A percentile compares a stretch with the other conserved stretches of the same genome.
phyloP scores from a whole-genome alignment of 1,140 invertebrate species.

The Daktulosphaira vitifoliae region DNA sequence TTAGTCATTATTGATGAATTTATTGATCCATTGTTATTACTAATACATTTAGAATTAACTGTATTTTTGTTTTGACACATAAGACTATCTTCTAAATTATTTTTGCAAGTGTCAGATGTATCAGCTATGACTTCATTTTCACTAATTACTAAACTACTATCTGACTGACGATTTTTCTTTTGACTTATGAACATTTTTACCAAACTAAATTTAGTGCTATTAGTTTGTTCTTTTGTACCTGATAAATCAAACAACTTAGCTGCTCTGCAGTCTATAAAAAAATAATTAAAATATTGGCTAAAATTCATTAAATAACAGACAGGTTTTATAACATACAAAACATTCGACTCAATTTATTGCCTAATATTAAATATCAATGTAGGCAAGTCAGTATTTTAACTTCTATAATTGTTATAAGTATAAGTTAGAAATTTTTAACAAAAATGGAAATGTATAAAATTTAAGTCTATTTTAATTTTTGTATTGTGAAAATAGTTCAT shows the following conservation, averaged over 20 bases:
- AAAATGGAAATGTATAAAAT: no score
- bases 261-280: constrained; percentile 17
- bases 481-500: no score
- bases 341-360: no score
- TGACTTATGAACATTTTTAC: constrained; percentile 86
- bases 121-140: constrained; percentile 25
- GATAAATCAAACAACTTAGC: constrained; percentile 18
- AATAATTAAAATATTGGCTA: background rate
- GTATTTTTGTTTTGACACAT: constrained; percentile 35
- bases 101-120: background rate
- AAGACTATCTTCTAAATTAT: constrained; percentile 42
- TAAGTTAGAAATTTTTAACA: no score
- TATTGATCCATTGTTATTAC: constrained; percentile 20
- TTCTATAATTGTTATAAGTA: no score
- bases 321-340: no score
- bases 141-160: constrained; percentile 18
- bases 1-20: constrained; percentile 25
- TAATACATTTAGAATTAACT: background rate
- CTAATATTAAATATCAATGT: no score
- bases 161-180: constrained; percentile 32
- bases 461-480: no score
- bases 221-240: constrained; percentile 7
- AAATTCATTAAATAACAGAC: no score
- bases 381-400: no score
- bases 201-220: constrained; percentile 58